Percentiles rank a stretch among this genome's conserved stretches.
These are phyloP conservation scores for Halcyon smyrnensis DNA, from an alignment of 2,797 vertebrate genomes.

Conservation along the genomic window DNA sequence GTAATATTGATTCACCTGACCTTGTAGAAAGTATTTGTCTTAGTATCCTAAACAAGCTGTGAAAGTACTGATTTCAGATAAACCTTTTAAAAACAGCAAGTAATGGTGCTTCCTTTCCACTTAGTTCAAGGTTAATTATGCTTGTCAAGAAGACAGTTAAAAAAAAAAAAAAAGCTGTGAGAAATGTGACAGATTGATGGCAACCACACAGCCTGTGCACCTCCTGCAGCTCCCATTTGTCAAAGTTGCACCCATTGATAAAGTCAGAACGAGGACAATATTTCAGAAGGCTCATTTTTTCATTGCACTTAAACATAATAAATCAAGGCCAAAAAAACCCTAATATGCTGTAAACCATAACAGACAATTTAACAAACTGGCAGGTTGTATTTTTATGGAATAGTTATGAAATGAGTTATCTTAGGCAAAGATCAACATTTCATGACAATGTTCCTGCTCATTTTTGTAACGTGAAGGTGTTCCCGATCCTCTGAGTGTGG, in stretches of 20 bases:
- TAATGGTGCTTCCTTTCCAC: neutral
- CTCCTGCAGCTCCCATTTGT: constrained; percentile 49
- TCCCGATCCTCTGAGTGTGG: neutral
- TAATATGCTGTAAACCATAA: neutral
- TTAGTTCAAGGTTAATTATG: constrained; percentile 49
- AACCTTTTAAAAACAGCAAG: neutral
- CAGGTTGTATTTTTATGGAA: neutral
- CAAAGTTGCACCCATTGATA: constrained; percentile 53
- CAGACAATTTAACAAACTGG: neutral
- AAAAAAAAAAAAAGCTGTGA: neutral
- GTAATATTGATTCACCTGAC: constrained; percentile 18
- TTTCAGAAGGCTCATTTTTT: neutral
- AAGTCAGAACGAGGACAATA: constrained; percentile 48
- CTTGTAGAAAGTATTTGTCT: constrained; percentile 31
- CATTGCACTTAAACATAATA: neutral
- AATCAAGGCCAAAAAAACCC: neutral
- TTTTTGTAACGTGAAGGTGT: neutral
- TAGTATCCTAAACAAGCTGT: neutral
- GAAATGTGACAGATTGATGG: neutral
- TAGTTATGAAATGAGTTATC: neutral
- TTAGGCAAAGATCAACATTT: neutral
- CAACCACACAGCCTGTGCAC: neutral
- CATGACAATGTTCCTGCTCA: neutral
- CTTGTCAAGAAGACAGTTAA: neutral
- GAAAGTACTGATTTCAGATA: constrained; percentile 11